These are phyloP conservation scores for Thalpophila matura DNA, from an alignment of 2,888 invertebrate species.

Conservation along the genomic window DNA sequence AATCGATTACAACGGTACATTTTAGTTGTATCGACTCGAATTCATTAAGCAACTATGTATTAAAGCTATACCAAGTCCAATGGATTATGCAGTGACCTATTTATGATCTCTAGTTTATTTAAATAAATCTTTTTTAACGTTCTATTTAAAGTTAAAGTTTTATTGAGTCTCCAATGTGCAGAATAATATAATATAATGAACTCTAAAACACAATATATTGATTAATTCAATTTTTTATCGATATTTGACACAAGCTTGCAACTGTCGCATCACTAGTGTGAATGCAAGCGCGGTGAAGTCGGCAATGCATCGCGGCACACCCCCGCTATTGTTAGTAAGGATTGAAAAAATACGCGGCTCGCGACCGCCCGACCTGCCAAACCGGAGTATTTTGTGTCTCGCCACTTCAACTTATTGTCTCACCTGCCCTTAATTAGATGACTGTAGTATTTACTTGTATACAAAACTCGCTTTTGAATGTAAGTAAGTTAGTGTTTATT, in stretches of 20 bases:
- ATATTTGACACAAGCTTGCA: conserved; percentile 29
- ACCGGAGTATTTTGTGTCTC: conserved; percentile 60
- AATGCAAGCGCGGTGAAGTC: conserved; percentile 74
- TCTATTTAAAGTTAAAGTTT: too few relatives aligned
- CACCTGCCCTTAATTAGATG: conserved; percentile 53
- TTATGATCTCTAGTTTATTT: conserved; percentile 21
- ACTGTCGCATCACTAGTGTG: conserved; percentile 72
- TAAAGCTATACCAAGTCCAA: conserved; percentile 20
- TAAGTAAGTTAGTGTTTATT: conserved; percentile 5
- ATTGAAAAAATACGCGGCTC: conserved; percentile 62
- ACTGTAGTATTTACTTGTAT: conserved; percentile 48
- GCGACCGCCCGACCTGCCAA: conserved; percentile 57
- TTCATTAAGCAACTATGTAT: conserved; percentile 41
- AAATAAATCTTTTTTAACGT: conserved; percentile 8
- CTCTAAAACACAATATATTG: neutral
- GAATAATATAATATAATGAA: conserved; percentile 4
- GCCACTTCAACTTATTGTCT: conserved; percentile 55
- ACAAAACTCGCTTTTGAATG: conserved; percentile 26
- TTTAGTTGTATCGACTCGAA: conserved; percentile 21
- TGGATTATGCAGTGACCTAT: conserved; percentile 19
- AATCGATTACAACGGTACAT: conserved; percentile 41
- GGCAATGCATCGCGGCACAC: conserved; percentile 63
- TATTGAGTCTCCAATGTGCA: neutral
- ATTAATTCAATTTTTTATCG: conserved; percentile 51
- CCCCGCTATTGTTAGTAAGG: conserved; percentile 71